Evolutionary conservation across 2,113 vertebrate species (phyloP).

Genomic region (Nothoprocta perdicaria): DNA sequence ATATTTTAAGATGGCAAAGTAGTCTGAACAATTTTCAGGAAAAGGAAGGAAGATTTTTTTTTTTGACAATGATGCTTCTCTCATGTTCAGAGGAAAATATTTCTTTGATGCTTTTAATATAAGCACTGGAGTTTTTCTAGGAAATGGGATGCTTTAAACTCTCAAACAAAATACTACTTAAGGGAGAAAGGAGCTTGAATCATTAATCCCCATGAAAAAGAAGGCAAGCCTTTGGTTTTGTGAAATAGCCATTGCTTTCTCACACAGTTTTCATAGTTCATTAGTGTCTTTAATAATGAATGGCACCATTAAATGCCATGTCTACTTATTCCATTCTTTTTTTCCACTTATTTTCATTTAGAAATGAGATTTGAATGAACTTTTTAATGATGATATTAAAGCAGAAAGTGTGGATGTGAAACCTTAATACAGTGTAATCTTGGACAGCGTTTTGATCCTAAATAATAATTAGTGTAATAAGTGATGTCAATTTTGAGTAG

Average conservation of each 20-base stretch:
- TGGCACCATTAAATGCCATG: background rate
- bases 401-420: background rate
- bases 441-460: background rate
- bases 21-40: constrained; percentile 1
- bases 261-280: background rate
- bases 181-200: background rate
- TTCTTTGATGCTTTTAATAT: constrained; percentile 24
- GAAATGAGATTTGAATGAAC: background rate
- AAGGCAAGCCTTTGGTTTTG: background rate
- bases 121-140: background rate
- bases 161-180: background rate
- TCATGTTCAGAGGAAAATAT: background rate
- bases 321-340: background rate
- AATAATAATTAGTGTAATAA: background rate
- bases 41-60: constrained; percentile 11
- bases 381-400: background rate
- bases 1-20: constrained; percentile 51
- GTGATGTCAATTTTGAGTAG: background rate
- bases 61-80: background rate
- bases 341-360: background rate
- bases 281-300: background rate
- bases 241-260: background rate
- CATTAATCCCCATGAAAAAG: background rate
- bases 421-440: background rate
- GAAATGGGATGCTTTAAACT: background rate